Conservation (phyloP, 2,888 invertebrate species). For the Ochropleura plecta region DNA sequence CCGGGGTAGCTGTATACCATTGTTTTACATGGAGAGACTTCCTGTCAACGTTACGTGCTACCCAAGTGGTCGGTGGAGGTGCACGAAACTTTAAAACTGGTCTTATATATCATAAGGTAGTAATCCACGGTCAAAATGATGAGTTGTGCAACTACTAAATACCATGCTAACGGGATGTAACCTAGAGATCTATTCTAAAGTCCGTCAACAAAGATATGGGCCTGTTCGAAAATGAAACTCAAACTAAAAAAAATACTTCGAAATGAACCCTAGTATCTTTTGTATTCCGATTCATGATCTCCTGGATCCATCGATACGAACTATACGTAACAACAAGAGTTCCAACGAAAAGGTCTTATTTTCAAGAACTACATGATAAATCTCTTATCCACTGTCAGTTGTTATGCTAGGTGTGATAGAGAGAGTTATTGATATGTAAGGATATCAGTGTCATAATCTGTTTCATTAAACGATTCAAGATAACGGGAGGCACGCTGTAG, state of each 20-base stretch:
- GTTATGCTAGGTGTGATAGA: background rate
- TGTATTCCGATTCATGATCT: too few relatives aligned
- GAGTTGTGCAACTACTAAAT: background rate
- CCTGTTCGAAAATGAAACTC: too few relatives aligned
- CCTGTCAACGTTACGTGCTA: background rate
- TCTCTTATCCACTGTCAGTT: background rate
- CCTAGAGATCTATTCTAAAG: too few relatives aligned
- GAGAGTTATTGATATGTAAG: background rate
- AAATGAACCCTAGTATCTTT: too few relatives aligned
- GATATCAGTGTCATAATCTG: background rate
- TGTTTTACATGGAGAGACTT: background rate
- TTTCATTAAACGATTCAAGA: background rate
- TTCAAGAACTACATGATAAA: background rate
- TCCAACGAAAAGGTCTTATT: background rate
- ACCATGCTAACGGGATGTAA: background rate
- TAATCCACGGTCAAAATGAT: background rate
- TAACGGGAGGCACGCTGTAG: background rate
- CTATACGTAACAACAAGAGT: background rate
- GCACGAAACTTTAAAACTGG: background rate
- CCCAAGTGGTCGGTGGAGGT: background rate
- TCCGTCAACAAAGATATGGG: too few relatives aligned
- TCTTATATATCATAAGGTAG: background rate
- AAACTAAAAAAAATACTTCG: too few relatives aligned
- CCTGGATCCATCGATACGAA: background rate
- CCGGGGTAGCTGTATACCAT: background rate